Base-by-base conservation (phyloP, 2,888 invertebrate species). In the Pterostichus madidus region DNA sequence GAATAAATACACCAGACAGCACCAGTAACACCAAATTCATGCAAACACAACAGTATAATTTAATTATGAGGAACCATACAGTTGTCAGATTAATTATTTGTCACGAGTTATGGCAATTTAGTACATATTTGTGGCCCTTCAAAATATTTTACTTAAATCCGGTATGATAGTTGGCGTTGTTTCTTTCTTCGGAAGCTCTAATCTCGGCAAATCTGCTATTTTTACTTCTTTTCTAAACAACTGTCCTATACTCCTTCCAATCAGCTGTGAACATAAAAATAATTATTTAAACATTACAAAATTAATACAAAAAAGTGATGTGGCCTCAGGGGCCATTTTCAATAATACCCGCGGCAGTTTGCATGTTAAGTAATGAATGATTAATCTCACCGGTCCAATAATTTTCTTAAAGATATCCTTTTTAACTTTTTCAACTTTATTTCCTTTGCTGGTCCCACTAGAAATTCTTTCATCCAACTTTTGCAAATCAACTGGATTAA, bases 341-440 rank as follows among this genome's bases (percentile, higher is more conserved):
- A n/a, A n/a, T n/a, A n/a, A n/a, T n/a, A n/a, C n/a, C n/a, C n/a
- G n/a, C n/a, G n/a, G n/a, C n/a, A n/a, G n/a, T n/a, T n/a, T n/a
- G n/a, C n/a, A n/a, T n/a, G n/a, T 56, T 31, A 31, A 32, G 10
- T 46, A 5, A 49, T 75, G 24, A 32, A 8, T 39, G 0, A 15
- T 46, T 35, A 49, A 90, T 89, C 24, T 24, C 89, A 95, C 95
- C 90, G 94, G 94, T 84, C 94, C 93, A 7, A 97, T 96, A 86
- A 96, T 94, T 90, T 97, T 97, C 91, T 95, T 97, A 90, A 98
- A 98, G 75, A 96, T 91, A 88, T 98, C 98, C 86, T 97, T 96
- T 89, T 97, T 97, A 86, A 95, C 95, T 89, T 97, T 97, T 88
- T 98, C 97, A 61, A 96, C 94, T 89, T 96, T 95, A 88, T 94